Percentiles rank a stretch among this genome's conserved stretches.
Evolutionary conservation across 2,888 invertebrate species (phyloP).

Genomic region (Scaptomyza caliginosa): DNA sequence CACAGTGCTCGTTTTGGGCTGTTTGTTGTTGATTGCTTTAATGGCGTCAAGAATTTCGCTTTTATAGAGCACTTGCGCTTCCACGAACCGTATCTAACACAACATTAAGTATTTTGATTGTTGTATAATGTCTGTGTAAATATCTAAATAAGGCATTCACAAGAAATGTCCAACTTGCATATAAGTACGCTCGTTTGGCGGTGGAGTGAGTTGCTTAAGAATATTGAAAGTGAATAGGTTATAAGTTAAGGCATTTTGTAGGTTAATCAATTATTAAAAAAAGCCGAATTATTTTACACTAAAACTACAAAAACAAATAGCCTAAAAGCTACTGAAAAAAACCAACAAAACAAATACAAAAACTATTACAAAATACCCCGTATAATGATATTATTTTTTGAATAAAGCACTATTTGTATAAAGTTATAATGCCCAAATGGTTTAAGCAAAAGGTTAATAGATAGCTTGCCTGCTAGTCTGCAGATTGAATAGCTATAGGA

Average conservation of each 20-base stretch:
- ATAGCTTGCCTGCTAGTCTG: too few relatives aligned
- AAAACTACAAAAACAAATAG: constrained; percentile 12
- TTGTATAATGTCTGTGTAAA: constrained; percentile 16
- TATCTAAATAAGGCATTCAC: not conserved
- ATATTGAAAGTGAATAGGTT: not conserved
- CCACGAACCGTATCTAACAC: constrained; percentile 57
- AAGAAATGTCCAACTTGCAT: not conserved
- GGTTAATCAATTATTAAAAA: too few relatives aligned
- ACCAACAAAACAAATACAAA: constrained; percentile 10
- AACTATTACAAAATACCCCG: constrained; percentile 8
- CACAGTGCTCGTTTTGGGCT: constrained; percentile 23
- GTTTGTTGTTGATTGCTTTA: constrained; percentile 59
- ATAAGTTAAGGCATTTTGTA: too few relatives aligned
- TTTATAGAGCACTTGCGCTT: constrained; percentile 71
- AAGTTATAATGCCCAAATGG: too few relatives aligned
- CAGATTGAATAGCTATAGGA: too few relatives aligned
- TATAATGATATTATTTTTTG: too few relatives aligned
- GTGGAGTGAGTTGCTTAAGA: not conserved
- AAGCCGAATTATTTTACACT: too few relatives aligned
- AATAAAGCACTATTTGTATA: too few relatives aligned
- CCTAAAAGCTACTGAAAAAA: constrained; percentile 21
- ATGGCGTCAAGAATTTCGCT: constrained; percentile 80
- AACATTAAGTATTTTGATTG: constrained; percentile 36
- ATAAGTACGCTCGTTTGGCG: not conserved
- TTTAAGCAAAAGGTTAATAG: too few relatives aligned